A percentile compares a stretch with the other conserved stretches of the same genome.
These are phyloP conservation scores for Microplitis manilae DNA, from an alignment of 2,888 invertebrate species.

Conservation along the genomic window DNA sequence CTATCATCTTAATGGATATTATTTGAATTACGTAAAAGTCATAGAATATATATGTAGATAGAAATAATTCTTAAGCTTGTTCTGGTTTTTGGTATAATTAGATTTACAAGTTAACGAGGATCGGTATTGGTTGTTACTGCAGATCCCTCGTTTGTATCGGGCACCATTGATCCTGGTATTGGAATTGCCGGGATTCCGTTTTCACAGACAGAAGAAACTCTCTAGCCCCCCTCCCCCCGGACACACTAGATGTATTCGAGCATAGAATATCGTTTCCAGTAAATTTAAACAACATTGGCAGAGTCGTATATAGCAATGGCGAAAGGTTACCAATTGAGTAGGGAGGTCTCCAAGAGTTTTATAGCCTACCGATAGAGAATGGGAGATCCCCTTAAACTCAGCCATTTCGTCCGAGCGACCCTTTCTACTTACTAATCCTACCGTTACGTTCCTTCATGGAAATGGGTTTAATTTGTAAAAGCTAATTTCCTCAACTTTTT, in stretches of 20 bases:
- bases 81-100: slow-evolving; percentile 40
- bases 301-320: slow-evolving; percentile 27
- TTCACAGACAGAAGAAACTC: slow-evolving; percentile 10
- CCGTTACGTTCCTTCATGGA: slow-evolving; percentile 39
- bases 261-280: slow-evolving; percentile 56
- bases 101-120: slow-evolving; percentile 45
- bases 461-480: slow-evolving; percentile 68
- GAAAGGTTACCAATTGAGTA: slow-evolving; percentile 32
- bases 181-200: slow-evolving; percentile 11
- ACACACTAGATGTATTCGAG: too few relatives aligned
- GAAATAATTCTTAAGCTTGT: neutral
- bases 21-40: too few relatives aligned
- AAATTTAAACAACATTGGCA: slow-evolving; percentile 56
- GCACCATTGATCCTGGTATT: neutral
- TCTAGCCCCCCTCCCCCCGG: slow-evolving; percentile 12
- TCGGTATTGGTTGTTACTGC: slow-evolving; percentile 34
- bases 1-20: too few relatives aligned
- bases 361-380: slow-evolving; percentile 57
- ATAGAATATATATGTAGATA: too few relatives aligned
- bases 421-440: slow-evolving; percentile 13
- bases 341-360: slow-evolving; percentile 55
- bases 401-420: slow-evolving; percentile 13
- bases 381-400: slow-evolving; percentile 54
- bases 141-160: neutral
- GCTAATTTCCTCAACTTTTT: slow-evolving; percentile 68